Base-by-base conservation (phyloP, 2,113 vertebrate genomes). In the Tichodroma muraria region DNA sequence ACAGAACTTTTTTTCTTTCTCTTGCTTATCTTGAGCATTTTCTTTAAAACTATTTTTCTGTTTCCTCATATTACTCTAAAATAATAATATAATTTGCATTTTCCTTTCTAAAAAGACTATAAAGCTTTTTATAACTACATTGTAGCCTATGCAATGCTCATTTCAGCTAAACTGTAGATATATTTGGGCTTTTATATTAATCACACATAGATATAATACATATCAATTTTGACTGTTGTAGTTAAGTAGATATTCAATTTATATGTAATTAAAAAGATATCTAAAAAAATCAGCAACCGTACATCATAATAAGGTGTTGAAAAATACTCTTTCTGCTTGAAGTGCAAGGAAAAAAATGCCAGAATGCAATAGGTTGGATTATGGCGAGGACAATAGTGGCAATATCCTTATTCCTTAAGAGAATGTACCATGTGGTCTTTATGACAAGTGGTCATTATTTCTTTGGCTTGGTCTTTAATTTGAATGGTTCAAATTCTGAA, bases 361-460 rank as follows among this genome's bases (percentile, higher is more conserved):
- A 70, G 78, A 93, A 82, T 79, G 31, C 69, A 87, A 54, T 75
- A 42, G 20, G 44, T 69, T 93, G 89, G 77, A 91, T 65, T 95
- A 69, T 47, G 45, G 40, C 80, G 81, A 79, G 49, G 54, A 87
- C 45, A 87, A 42, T 37, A 92, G 73, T 44, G 63, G 47, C 61
- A 81, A 61, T 83, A 90, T 79, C 53, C 37, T 86, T 76, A 47
- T n/a, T 94, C 49, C 49, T 78, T 79, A 45, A 75, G 40, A 92
- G 73, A 94, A 49, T 73, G 22, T 89, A 59, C 57, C 56, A 57
- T 57, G 83, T 0, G 0, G 49, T 92, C 63, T 81, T 82, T 84
- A 68, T 91, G 87, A 86, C 69, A 90, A 89, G 35, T 82, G 75
- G 57, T 89, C 63, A 24, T 95, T 87, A 86, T 92, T 89, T 77